phyloP scores from a whole-genome alignment of 2,797 vertebrate species.

The Enteromius trimaculatus region DNA sequence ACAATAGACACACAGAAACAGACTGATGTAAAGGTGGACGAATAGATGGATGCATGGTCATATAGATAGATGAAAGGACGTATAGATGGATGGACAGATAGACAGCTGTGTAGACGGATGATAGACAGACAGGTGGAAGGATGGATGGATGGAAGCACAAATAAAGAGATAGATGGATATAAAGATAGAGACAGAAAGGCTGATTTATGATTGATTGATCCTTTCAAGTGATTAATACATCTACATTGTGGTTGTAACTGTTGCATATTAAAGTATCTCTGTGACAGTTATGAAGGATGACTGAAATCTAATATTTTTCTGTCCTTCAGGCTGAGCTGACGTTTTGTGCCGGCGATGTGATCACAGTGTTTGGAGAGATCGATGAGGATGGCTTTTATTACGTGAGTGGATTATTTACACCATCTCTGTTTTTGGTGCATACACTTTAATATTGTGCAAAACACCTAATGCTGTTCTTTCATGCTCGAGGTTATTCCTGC shows the following conservation, averaged over 20 bases:
- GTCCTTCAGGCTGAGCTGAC: slow-evolving; percentile 89
- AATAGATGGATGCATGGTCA: neutral
- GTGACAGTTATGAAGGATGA: neutral
- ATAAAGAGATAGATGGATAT: neutral
- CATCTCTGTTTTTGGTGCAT: neutral
- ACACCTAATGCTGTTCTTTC: neutral
- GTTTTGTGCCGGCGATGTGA: slow-evolving; percentile 96
- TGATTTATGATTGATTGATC: neutral
- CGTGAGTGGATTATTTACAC: slow-evolving; percentile 79
- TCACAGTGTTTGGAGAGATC: slow-evolving; percentile 94
- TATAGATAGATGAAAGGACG: neutral
- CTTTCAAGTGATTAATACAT: neutral
- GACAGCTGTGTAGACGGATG: neutral
- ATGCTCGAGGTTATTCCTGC: neutral
- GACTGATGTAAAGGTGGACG: neutral
- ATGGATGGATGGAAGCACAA: neutral
- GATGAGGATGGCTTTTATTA: slow-evolving; percentile 99
- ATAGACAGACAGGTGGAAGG: neutral
- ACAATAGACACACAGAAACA: neutral
- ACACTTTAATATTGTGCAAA: neutral
- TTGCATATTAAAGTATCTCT: neutral
- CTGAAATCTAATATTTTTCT: slow-evolving; percentile 45
- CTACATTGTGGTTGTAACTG: slow-evolving; percentile 10
- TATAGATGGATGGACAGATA: neutral
- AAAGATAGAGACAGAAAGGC: neutral